phyloP scores from a whole-genome alignment of 2,797 vertebrate genomes.

The Manis crassicaudata region DNA sequence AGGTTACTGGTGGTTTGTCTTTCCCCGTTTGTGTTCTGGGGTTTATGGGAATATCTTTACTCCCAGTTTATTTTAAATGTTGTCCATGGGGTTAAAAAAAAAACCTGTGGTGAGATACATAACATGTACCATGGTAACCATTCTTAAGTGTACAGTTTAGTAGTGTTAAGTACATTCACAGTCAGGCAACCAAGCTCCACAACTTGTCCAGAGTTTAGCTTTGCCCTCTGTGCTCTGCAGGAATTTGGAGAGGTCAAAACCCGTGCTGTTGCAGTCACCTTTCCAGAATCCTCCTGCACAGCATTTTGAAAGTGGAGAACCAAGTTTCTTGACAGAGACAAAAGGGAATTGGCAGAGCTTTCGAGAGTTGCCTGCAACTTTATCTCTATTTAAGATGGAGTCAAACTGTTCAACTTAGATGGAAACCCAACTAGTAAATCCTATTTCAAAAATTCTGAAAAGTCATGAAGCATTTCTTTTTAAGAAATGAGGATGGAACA shows the following conservation, averaged over 20 bases:
- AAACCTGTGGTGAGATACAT: not conserved
- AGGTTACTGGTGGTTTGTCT: not conserved
- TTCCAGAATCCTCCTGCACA: not conserved
- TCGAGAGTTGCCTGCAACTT: constrained; percentile 17
- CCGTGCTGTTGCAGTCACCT: not conserved
- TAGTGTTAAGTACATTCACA: not conserved
- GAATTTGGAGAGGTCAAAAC: not conserved
- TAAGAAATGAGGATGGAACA: not conserved
- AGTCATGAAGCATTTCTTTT: not conserved
- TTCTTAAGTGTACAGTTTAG: not conserved
- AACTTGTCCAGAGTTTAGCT: not conserved
- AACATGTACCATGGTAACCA: not conserved
- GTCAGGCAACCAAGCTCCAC: not conserved
- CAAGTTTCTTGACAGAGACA: not conserved
- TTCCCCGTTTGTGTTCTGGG: not conserved
- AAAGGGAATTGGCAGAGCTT: not conserved
- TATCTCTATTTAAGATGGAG: not conserved
- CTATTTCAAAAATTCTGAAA: constrained; percentile 17
- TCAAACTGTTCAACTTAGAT: not conserved
- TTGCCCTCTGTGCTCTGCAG: not conserved
- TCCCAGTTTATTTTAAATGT: not conserved
- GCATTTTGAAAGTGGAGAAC: constrained; percentile 1
- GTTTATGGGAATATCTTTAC: not conserved
- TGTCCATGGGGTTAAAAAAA: not conserved
- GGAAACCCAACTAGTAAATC: not conserved